Conservation (phyloP, 2,113 vertebrate genomes). For the Crypturellus undulatus region DNA sequence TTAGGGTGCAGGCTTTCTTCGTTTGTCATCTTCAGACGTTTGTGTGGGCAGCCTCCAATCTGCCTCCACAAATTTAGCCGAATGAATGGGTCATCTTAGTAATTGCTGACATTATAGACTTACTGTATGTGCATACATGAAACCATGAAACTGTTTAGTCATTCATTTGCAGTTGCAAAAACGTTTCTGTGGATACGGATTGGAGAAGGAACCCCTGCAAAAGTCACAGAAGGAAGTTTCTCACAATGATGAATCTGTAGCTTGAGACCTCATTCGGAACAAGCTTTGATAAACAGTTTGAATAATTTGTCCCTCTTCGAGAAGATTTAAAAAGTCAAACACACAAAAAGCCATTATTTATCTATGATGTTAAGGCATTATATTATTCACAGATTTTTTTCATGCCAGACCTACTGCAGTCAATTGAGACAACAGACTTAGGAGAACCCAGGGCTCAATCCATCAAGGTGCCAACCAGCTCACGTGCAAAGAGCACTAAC, state of each 20-base stretch:
- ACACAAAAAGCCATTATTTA: background rate
- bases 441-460: background rate
- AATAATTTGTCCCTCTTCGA: background rate
- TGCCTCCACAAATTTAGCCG: slow-evolving; percentile 40
- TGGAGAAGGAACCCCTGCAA: background rate
- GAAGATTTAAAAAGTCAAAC: slow-evolving; percentile 7
- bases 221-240: background rate
- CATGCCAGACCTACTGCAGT: background rate
- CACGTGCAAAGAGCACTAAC: accelerated
- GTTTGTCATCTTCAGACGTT: slow-evolving; percentile 51
- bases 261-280: background rate
- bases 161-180: background rate
- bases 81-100: slow-evolving; percentile 41
- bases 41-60: slow-evolving; percentile 23
- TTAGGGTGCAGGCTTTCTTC: background rate
- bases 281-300: slow-evolving; percentile 5
- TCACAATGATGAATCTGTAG: background rate
- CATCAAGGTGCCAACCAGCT: background rate
- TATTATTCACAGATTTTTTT: background rate
- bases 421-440: background rate
- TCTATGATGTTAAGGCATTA: background rate
- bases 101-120: background rate
- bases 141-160: slow-evolving; percentile 16
- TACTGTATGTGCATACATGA: slow-evolving; percentile 3
- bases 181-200: background rate